A percentile compares a stretch with the other conserved stretches of the same genome.
Conservation (phyloP, 2,113 vertebrate species). For the Platanista minor region DNA sequence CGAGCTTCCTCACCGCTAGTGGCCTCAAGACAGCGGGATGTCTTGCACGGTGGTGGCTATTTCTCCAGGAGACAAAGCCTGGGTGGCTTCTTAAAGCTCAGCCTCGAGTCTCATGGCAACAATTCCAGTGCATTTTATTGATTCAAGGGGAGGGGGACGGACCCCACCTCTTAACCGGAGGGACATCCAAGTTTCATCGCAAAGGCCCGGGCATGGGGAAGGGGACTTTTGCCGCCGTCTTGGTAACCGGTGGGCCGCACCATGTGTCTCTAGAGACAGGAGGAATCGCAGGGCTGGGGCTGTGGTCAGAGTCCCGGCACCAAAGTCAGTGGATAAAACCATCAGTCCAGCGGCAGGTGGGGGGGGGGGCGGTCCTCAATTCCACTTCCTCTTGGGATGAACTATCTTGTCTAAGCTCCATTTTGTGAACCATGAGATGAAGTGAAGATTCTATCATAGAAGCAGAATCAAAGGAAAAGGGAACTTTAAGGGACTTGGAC, state of each 20-base stretch:
- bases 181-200: neutral
- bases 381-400: neutral
- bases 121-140: neutral
- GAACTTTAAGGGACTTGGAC: rapidly evolving
- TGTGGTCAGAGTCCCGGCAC: rapidly evolving
- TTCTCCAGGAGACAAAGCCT: neutral
- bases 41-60: rapidly evolving
- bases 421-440: neutral
- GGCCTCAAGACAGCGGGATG: neutral
- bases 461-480: rapidly evolving
- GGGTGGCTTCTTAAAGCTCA: neutral
- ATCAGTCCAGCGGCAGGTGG: rapidly evolving
- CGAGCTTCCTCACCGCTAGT: neutral
- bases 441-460: rapidly evolving
- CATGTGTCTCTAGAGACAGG: neutral
- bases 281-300: rapidly evolving
- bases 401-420: neutral
- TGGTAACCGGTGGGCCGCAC: no score
- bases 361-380: rapidly evolving
- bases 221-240: no score
- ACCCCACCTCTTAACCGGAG: rapidly evolving
- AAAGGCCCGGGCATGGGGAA: rapidly evolving
- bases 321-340: neutral
- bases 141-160: no score
- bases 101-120: neutral